phyloP scores from a whole-genome alignment of 2,888 invertebrate genomes.

The Drosophila setosimentum region DNA sequence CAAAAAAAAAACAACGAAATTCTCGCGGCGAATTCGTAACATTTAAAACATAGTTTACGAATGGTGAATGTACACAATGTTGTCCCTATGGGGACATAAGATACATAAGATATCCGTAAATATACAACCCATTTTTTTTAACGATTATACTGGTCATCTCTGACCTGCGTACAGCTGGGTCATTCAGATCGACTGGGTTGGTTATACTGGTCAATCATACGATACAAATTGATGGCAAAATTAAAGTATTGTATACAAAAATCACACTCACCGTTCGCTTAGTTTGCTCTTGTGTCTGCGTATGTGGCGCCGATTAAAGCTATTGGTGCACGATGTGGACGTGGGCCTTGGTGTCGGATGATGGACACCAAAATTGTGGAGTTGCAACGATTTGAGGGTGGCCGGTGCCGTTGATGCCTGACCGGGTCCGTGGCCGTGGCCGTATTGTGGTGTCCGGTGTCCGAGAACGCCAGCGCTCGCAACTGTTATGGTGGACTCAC shows the following conservation, averaged over 20 bases:
- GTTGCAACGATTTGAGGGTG: slow-evolving; percentile 76
- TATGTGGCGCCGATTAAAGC: slow-evolving; percentile 84
- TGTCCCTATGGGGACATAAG: not conserved
- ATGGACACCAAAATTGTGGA: slow-evolving; percentile 73
- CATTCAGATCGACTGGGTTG: no score
- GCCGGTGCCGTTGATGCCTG: slow-evolving; percentile 70
- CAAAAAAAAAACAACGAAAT: not conserved
- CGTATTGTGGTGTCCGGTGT: slow-evolving; percentile 7
- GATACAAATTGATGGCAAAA: no score
- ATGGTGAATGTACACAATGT: not conserved
- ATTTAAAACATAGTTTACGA: not conserved
- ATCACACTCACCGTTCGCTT: slow-evolving; percentile 83
- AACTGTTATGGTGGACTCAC: slow-evolving; percentile 82
- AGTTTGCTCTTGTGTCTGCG: slow-evolving; percentile 84
- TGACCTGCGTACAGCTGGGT: no score
- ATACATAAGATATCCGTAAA: not conserved
- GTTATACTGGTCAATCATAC: no score
- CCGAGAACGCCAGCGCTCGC: slow-evolving; percentile 77
- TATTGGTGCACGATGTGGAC: slow-evolving; percentile 85
- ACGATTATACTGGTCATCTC: not conserved
- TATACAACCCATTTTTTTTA: not conserved
- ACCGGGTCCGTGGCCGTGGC: slow-evolving; percentile 25
- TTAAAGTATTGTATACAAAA: not conserved
- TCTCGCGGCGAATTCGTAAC: not conserved
- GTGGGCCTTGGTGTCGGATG: slow-evolving; percentile 82